Conservation (phyloP, 2,113 vertebrate genomes). For the Boulengeromyrus knoepffleri region DNA sequence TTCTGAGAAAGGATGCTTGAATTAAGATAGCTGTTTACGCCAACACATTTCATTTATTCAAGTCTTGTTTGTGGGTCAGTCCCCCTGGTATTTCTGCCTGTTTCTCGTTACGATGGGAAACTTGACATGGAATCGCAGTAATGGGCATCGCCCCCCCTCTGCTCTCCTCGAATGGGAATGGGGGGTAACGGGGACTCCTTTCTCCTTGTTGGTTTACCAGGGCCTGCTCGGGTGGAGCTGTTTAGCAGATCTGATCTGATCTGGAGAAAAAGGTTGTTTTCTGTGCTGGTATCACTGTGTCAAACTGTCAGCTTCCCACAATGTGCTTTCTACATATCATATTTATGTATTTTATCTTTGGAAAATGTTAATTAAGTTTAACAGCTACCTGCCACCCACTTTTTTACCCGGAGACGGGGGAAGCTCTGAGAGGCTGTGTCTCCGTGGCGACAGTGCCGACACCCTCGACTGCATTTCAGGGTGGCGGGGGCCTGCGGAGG, state of each 20-base stretch:
- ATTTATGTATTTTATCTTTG: neutral
- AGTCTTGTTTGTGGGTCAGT: neutral
- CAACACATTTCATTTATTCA: neutral
- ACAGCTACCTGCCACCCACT: neutral
- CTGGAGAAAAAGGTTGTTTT: neutral
- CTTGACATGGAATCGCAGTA: conserved; percentile 1
- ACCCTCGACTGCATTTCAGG: neutral
- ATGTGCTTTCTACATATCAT: neutral
- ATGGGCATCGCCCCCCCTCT: neutral
- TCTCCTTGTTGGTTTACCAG: neutral
- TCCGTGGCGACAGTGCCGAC: neutral
- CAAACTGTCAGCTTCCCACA: neutral
- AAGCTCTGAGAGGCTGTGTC: neutral
- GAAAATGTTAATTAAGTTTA: neutral
- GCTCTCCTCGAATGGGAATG: neutral
- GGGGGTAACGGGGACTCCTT: too few relatives aligned
- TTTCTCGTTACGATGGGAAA: neutral
- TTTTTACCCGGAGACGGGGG: neutral
- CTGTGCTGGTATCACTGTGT: neutral
- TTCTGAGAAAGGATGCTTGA: neutral
- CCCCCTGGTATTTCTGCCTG: neutral
- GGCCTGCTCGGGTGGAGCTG: neutral
- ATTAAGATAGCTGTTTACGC: neutral
- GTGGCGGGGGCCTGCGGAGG: neutral
- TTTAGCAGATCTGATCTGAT: neutral